Conservation (phyloP, 2,888 invertebrate species). For the Eilema depressum region DNA sequence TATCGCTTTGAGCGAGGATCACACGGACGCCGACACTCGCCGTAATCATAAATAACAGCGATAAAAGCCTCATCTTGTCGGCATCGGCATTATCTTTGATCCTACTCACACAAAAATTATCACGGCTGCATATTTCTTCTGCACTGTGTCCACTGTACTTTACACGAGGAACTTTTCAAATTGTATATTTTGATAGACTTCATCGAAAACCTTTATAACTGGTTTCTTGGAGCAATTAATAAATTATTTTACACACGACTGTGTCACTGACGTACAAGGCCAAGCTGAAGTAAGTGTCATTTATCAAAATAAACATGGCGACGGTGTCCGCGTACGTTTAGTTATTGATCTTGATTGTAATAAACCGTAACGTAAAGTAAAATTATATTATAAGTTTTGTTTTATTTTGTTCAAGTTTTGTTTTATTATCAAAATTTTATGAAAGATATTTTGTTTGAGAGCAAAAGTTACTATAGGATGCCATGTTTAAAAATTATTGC, state of each 20-base stretch:
- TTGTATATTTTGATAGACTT: conserved; percentile 35
- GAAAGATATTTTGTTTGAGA: too few species aligned
- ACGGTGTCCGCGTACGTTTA: conserved; percentile 23
- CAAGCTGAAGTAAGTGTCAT: conserved; percentile 41
- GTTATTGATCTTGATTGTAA: conserved; percentile 17
- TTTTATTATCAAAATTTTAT: too few species aligned
- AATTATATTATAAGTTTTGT: not conserved
- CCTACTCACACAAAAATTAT: conserved; percentile 41
- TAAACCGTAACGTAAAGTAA: not conserved
- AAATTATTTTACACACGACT: conserved; percentile 18
- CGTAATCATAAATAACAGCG: conserved; percentile 72
- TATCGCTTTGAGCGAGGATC: conserved; percentile 72
- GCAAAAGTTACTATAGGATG: too few species aligned
- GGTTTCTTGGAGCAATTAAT: conserved; percentile 24
- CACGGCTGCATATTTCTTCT: conserved; percentile 37
- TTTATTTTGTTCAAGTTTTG: too few species aligned
- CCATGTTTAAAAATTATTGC: not conserved
- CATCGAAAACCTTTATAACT: conserved; percentile 34
- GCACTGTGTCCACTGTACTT: conserved; percentile 29
- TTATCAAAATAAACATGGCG: conserved; percentile 52
- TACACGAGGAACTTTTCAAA: conserved; percentile 23
- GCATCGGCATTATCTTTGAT: conserved; percentile 73
- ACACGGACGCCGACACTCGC: conserved; percentile 59
- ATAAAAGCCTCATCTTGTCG: conserved; percentile 79
- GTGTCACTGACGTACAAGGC: conserved; percentile 17